Percentiles rank a stretch among this genome's conserved stretches.
These are phyloP conservation scores for Lepidurus arcticus DNA, from an alignment of 1,140 invertebrate genomes.

Conservation along the genomic window DNA sequence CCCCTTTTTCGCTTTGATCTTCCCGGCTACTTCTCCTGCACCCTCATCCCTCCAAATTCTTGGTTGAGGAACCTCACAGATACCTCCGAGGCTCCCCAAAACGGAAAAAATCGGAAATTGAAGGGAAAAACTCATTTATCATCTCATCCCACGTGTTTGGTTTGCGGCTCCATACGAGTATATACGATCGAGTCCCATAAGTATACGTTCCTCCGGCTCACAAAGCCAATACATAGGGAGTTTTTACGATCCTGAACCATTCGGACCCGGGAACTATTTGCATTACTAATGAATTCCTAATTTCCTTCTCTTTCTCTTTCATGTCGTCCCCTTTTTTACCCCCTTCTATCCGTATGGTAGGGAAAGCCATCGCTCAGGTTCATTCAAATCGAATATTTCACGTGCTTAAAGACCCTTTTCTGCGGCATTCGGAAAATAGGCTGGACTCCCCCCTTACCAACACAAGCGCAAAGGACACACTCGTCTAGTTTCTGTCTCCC, in stretches of 20 bases:
- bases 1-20: slow-evolving; percentile 9
- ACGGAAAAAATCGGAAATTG: background rate
- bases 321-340: background rate
- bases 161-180: background rate
- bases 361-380: background rate
- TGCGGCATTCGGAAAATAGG: too few species aligned
- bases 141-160: background rate
- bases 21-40: background rate
- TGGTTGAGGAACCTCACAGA: background rate
- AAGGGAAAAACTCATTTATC: background rate
- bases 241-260: background rate
- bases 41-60: background rate
- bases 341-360: background rate
- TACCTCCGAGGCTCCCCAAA: background rate
- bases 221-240: background rate
- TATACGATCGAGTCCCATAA: too few species aligned
- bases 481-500: background rate
- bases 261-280: background rate
- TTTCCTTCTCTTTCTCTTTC: background rate
- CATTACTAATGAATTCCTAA: slow-evolving; percentile 13
- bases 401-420: background rate
- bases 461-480: background rate
- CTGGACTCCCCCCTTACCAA: too few species aligned
- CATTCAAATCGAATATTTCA: slow-evolving; percentile 16
- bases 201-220: background rate